Evolutionary conservation across 2,113 vertebrate genomes (phyloP).

Genomic region (Nettapus auritus): DNA sequence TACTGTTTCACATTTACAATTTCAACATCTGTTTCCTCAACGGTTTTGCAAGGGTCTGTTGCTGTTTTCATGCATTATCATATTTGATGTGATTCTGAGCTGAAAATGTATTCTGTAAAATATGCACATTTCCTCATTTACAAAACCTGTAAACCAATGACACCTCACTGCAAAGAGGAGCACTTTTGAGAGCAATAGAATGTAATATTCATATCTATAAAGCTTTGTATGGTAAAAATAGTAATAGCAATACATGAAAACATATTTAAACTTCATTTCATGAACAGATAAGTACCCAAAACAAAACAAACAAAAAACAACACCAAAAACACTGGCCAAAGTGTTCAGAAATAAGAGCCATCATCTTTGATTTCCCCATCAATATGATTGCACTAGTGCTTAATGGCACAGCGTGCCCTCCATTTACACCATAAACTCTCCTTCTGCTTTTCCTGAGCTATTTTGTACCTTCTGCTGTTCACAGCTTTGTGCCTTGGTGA

Average conservation of each 20-base stretch:
- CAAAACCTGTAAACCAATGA: not conserved
- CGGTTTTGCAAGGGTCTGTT: not conserved
- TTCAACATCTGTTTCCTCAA: constrained; percentile 7
- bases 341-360: not conserved
- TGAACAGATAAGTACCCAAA: not conserved
- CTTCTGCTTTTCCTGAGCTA: not conserved
- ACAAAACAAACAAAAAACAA: not conserved
- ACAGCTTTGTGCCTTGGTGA: too few relatives aligned
- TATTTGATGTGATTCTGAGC: not conserved
- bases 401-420: not conserved
- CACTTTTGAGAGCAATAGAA: not conserved
- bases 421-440: not conserved
- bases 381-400: not conserved
- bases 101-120: not conserved
- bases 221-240: not conserved
- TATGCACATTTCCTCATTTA: not conserved
- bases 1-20: not conserved
- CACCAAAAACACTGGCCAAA: not conserved
- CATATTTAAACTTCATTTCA: not conserved
- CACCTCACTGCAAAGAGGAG: not conserved
- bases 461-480: not conserved
- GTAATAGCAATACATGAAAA: not conserved
- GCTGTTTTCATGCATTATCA: not conserved
- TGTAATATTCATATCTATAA: not conserved
- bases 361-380: not conserved